Base-by-base conservation (phyloP, 2,797 vertebrate genomes). In the Arctocebus calabarensis region DNA sequence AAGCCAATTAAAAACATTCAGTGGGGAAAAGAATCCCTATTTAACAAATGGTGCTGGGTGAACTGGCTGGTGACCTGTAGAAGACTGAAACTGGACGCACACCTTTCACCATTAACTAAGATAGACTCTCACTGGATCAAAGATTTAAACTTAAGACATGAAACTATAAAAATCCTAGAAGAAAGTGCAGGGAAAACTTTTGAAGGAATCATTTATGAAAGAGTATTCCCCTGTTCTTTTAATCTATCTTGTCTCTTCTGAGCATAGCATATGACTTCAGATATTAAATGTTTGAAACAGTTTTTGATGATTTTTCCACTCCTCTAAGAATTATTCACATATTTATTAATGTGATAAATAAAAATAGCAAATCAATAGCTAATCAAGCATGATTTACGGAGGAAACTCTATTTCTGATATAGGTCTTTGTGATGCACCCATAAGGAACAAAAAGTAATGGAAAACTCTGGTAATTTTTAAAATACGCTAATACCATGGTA, bases 231-330 rank as follows among this genome's bases (percentile, higher is more conserved):
- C 70, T 45, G 23, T 45, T 20, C n/a, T 93, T 7, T 82, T 68
- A 23, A 78, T 89, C 73, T 95, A 55, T 87, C 4, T 23, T 64
- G 5, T 32, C 45, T 73, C 64, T 85, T 95, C n/a, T 73, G 23
- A 0, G 4, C 20, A 78, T 37, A 93, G 29, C 66, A 96, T 52
- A 93, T 94, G 84, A 5, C 27, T 95, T 77, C 86, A 73, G 32
- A 64, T 82, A 79, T 5, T 73, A n/a, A 95, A 84, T 84, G 25
- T 91, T 95, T 87, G 95, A 96, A 88, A 84, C 43, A 32, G 4
- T 32, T 94, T 90, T 73, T 43, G 25, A 14, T 32, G 7, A 79
- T 62, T 84, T 82, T 90, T 37, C 23, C 14, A 91, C n/a, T 90
- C n/a, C 9, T 32, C 23, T 90, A 29, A 62, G 32, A 91, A 90